These are phyloP conservation scores for Triplophysa rosa DNA, from an alignment of 2,113 vertebrate species.

Conservation along the genomic window DNA sequence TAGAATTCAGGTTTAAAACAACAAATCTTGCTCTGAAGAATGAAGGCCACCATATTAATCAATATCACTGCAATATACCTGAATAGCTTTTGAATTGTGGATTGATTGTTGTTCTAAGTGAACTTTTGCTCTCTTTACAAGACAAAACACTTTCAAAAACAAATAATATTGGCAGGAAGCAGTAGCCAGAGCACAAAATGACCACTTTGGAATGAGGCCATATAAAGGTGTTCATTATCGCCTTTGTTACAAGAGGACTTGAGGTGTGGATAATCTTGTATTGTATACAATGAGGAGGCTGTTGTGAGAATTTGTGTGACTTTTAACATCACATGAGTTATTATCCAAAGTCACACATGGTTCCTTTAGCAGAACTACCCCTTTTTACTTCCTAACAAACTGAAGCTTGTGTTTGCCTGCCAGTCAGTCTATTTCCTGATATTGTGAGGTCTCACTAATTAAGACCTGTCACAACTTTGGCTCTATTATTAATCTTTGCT, in stretches of 20 bases:
- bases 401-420: background rate
- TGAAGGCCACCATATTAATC: slow-evolving; percentile 20
- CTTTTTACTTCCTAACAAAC: background rate
- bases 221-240: background rate
- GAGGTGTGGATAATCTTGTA: background rate
- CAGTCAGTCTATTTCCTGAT: background rate
- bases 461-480: slow-evolving; percentile 24
- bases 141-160: slow-evolving; percentile 24
- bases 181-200: background rate
- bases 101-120: slow-evolving; percentile 20
- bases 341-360: too few relatives aligned
- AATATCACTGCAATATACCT: slow-evolving; percentile 27
- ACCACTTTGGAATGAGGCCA: background rate
- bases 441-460: slow-evolving; percentile 33
- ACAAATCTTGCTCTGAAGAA: background rate
- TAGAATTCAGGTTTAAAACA: slow-evolving; percentile 22
- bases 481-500: slow-evolving; percentile 25
- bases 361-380: background rate
- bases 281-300: background rate
- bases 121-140: slow-evolving; percentile 29
- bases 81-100: slow-evolving; percentile 29
- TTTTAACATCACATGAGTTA: background rate
- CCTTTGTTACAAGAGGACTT: background rate
- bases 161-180: background rate
- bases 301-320: background rate